Base-by-base conservation (phyloP, 2,113 vertebrate genomes). In the Pollachius pollachius region DNA sequence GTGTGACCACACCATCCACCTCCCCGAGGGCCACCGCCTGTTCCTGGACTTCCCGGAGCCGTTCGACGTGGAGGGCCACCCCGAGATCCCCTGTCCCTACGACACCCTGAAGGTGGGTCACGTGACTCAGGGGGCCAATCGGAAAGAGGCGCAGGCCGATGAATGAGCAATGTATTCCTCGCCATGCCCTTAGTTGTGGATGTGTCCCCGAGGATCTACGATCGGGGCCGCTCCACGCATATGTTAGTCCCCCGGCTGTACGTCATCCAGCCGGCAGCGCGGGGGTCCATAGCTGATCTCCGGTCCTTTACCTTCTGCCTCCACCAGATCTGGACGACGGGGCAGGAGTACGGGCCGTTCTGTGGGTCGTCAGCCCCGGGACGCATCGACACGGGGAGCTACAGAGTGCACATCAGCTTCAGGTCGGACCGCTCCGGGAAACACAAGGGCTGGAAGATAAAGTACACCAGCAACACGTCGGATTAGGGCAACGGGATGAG, bases 401-500 rank as follows among this genome's bases (percentile, higher is more conserved):
- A 90, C 64, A 66, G 67, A 0, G 92, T 93, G 58, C 89, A 68
- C 0, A 52, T 94, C 59, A 52, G 57, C 0, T 95, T 94, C 67
- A 70, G 73, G 15, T 92, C 94, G 0, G 94, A 90, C 23, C 3
- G 67, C 3, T 93, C 88, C 0, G 94, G 95, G 48, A 89, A 82
- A 65, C 91, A 93, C 80, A 82, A 83, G 0, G 94, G 93, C 41
- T 96, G 93, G 94, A 94, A 92, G 85, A 90, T 94, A 23, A 88
- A 57, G 68, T 95, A 94, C 64, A 89, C 12, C 0, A 93, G 90
- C 76, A 79, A 78, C 73, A 87, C 92, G 75, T 67, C 60, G 52
- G n/a, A 72, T 17, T 30, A 71, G 13, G 19, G 62, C 27, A 13
- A 59, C 25, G 23, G 5, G n/a, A 65, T 48, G 52, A 41, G 11